Evolutionary conservation across 1,140 invertebrate genomes (phyloP), one percentile per base, ranked within the genome.

Genomic region (Sipha flava): DNA sequence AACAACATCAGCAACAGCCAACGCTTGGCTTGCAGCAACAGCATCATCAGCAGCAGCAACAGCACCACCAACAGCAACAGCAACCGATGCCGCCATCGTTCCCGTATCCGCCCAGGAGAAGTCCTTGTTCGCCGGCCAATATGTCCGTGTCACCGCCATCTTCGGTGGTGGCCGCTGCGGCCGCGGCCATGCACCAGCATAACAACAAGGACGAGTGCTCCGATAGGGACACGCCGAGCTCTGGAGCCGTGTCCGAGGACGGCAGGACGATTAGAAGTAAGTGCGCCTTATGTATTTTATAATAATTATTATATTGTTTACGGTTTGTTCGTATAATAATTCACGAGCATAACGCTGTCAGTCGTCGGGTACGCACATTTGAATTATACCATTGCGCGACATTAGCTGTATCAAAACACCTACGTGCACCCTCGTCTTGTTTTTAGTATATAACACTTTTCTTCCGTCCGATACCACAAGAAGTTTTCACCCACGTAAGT

Each of bases 201-300:
- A 85, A 86, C 84, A 3, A 85, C 14, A 87, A 86, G 45, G 86
- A 87, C 23, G 87, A 89, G 72, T 87, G 87, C 31, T 84, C 86
- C 6, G 88, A 88, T 10, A 70, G 86, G 12, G 88, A 88, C 57
- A 86, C 86, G 1, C 52, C 73, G 49, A 89, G 88, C 0, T 88
- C 88, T 0, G 86, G 87, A 6, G 88, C 88, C 2, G 88, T 89
- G 59, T 87, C 87, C 75, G 88, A 88, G 21, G 88, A 89, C 70
- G 83, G 88, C 18, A 88, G 87, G 14, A 88, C 87, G 12, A 43
- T 59, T 6, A 57, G 49, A 77, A 77, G 73, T 77, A 43, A 77
- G 73, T 77, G 34, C 4, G 7, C 10, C 21, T 75, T 72, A 23
- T 12, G 9, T 43, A 12, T 43, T 43, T 43, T 12, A 12, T 43